phyloP scores from a whole-genome alignment of 2,888 invertebrate species.

The Bombyx huttoni region DNA sequence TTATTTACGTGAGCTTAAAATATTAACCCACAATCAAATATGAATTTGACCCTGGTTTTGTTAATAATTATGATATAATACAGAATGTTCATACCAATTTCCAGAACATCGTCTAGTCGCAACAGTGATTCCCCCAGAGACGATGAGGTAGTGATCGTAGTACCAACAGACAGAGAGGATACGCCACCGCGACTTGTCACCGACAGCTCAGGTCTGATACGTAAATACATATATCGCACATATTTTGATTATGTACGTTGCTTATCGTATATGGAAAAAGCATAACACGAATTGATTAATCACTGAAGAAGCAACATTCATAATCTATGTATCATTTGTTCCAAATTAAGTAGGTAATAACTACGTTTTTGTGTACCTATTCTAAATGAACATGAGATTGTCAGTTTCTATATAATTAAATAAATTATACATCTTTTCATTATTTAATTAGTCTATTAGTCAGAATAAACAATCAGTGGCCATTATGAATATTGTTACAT shows the following conservation, averaged over 20 bases:
- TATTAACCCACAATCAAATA: no score
- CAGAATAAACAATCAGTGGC: no score
- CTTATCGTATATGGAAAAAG: not conserved
- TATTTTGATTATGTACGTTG: not conserved
- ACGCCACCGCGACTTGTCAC: constrained; percentile 72
- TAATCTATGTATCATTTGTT: not conserved
- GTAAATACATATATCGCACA: not conserved
- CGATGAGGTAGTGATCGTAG: constrained; percentile 62
- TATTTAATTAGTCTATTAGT: no score
- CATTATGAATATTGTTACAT: no score
- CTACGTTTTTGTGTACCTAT: no score
- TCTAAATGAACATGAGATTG: no score
- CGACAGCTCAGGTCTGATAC: constrained; percentile 75
- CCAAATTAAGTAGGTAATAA: no score
- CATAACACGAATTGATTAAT: not conserved
- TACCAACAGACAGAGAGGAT: constrained; percentile 60
- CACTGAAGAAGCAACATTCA: not conserved
- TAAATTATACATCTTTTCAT: no score
- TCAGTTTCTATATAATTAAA: no score
- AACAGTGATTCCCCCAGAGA: constrained; percentile 55
- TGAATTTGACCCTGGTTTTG: no score
- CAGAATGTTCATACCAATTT: constrained; percentile 15
- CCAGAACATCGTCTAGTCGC: constrained; percentile 54
- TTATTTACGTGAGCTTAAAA: no score
- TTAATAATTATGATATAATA: no score